Evolutionary conservation across 2,113 vertebrate genomes (phyloP).

Genomic region (Oncorhynchus nerka): DNA sequence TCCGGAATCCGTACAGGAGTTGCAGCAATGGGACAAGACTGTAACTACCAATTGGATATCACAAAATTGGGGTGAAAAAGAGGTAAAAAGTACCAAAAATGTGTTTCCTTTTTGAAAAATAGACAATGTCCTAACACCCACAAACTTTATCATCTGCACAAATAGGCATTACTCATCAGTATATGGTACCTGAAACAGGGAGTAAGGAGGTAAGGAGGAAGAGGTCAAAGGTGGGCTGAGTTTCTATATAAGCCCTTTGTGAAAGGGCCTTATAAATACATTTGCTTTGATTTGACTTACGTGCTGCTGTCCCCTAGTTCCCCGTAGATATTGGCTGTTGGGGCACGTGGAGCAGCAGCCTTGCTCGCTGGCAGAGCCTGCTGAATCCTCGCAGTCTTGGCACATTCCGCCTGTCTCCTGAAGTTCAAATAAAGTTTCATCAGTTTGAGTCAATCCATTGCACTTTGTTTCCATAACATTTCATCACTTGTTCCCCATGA

Average conservation of each 20-base stretch:
- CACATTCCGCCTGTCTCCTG: slow-evolving; percentile 95
- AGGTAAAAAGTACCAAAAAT: neutral
- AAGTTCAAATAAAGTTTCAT: slow-evolving; percentile 9
- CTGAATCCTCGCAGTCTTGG: slow-evolving; percentile 96
- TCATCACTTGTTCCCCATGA: neutral
- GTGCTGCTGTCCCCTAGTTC: slow-evolving; percentile 91
- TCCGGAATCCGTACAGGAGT: too few species aligned
- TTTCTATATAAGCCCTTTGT: too few species aligned
- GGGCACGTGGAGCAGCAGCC: slow-evolving; percentile 51
- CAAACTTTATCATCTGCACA: too few species aligned
- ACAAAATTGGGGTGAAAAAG: too few species aligned
- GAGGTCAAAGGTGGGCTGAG: slow-evolving; percentile 20
- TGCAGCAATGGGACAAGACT: too few species aligned
- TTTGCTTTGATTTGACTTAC: slow-evolving; percentile 76
- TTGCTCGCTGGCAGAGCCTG: slow-evolving; percentile 87
- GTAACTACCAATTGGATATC: too few species aligned
- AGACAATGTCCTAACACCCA: neutral
- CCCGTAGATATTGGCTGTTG: slow-evolving; percentile 89
- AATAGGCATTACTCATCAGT: neutral
- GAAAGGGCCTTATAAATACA: too few species aligned
- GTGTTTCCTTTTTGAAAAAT: neutral
- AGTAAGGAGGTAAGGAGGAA: neutral
- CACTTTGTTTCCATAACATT: neutral
- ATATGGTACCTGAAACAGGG: neutral
- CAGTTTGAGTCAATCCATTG: slow-evolving; percentile 1